phyloP scores from a whole-genome alignment of 2,113 vertebrate species.

The Myiagra hebetior region DNA sequence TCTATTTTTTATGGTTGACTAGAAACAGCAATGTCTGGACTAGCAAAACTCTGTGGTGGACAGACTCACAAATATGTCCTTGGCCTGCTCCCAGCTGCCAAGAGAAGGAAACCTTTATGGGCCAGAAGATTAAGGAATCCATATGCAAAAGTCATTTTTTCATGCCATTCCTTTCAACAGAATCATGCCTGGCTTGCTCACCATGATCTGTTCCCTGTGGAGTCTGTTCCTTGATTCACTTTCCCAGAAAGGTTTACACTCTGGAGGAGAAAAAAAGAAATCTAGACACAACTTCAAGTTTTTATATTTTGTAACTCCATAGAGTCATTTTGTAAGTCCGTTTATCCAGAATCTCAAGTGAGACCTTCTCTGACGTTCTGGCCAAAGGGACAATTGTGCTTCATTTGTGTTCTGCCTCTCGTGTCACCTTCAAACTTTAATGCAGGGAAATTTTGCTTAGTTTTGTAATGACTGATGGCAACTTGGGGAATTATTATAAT shows the following conservation, averaged over 20 bases:
- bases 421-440: neutral
- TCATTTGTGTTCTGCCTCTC: accelerated
- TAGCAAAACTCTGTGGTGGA: neutral
- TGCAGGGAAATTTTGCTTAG: neutral
- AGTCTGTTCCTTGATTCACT: neutral
- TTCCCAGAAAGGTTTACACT: neutral
- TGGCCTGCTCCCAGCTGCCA: neutral
- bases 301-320: neutral
- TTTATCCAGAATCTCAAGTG: neutral
- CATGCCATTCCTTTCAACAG: neutral
- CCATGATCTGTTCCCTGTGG: neutral
- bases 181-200: neutral
- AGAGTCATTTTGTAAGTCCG: neutral
- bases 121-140: neutral
- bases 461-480: conserved; percentile 26
- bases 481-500: neutral
- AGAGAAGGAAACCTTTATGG: neutral
- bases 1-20: neutral
- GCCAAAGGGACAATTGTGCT: neutral
- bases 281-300: neutral
- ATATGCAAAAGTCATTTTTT: neutral
- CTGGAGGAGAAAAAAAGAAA: neutral
- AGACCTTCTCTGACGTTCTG: neutral
- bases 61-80: neutral
- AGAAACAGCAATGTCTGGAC: neutral